A percentile compares a stretch with the other conserved stretches of the same genome.
These are phyloP conservation scores for Terrapene triunguis DNA, from an alignment of 2,113 vertebrate genomes.

Conservation along the genomic window DNA sequence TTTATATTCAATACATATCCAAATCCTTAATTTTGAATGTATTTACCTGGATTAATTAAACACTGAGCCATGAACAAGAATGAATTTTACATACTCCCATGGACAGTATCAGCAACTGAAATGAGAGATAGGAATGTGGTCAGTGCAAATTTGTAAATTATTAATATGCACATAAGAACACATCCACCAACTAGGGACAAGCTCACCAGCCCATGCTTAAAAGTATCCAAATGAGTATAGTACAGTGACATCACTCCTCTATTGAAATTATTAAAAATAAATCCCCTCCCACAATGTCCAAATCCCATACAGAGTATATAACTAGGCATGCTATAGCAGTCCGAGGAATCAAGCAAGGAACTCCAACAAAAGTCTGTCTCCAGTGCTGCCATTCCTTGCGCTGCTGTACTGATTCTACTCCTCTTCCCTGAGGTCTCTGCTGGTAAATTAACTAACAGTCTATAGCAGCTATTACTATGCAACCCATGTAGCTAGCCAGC, in stretches of 20 bases:
- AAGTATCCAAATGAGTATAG: neutral
- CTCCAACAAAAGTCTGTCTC: neutral
- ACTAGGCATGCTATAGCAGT: neutral
- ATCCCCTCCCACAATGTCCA: neutral
- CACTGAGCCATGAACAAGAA: neutral
- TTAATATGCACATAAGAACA: neutral
- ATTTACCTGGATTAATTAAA: neutral
- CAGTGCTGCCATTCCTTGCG: neutral
- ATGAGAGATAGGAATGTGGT: neutral
- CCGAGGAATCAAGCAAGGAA: neutral
- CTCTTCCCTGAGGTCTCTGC: neutral
- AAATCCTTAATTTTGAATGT: neutral
- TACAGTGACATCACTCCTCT: neutral
- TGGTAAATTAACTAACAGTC: neutral
- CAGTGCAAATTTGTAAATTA: neutral
- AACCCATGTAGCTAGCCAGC: neutral
- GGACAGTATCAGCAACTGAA: neutral
- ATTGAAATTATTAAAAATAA: neutral
- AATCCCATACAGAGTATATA: neutral
- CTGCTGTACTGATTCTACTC: neutral
- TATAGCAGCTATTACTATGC: neutral
- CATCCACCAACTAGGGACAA: neutral
- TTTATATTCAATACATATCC: neutral
- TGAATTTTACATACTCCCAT: neutral
- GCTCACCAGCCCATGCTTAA: neutral